Conservation (phyloP, 1,140 invertebrate species). For the Aphidius gifuensis region DNA sequence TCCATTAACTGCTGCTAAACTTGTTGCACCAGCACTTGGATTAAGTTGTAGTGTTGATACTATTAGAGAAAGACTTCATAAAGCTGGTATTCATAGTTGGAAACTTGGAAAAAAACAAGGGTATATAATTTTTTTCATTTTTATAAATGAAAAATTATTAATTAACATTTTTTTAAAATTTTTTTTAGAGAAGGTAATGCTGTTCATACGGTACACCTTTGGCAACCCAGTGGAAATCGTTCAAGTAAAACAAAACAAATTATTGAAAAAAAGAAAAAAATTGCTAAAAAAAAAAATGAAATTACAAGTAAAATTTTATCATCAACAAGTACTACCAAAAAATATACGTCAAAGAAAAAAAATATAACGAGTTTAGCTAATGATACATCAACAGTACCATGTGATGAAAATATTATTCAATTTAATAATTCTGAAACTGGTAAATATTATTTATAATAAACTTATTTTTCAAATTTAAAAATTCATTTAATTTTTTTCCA, state of each 20-base stretch:
- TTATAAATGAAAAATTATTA: too few relatives aligned
- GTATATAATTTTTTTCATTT: too few relatives aligned
- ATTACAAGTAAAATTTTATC: slow-evolving; percentile 15
- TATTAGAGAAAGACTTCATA: slow-evolving; percentile 50
- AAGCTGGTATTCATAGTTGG: slow-evolving; percentile 54
- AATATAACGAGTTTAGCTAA: too few relatives aligned
- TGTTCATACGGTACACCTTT: slow-evolving; percentile 50
- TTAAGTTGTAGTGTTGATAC: slow-evolving; percentile 53
- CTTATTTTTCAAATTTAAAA: neutral
- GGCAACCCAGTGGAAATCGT: slow-evolving; percentile 52
- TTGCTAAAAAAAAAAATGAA: slow-evolving; percentile 32
- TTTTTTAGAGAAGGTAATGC: slow-evolving; percentile 41
- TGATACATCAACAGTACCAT: too few relatives aligned
- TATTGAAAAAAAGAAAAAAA: slow-evolving; percentile 40
- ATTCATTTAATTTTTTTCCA: slow-evolving; percentile 35
- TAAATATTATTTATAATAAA: slow-evolving; percentile 22
- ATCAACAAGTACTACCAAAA: neutral
- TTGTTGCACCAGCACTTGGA: slow-evolving; percentile 49
- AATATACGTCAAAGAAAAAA: slow-evolving; percentile 26
- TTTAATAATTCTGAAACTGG: too few relatives aligned
- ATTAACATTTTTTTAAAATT: too few relatives aligned
- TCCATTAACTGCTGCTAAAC: slow-evolving; percentile 51
- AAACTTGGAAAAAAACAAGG: slow-evolving; percentile 53
- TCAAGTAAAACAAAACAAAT: slow-evolving; percentile 44
- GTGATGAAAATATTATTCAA: too few relatives aligned